A percentile compares a stretch with the other conserved stretches of the same genome.
phyloP scores from a whole-genome alignment of 1,140 invertebrate species.

The Delia radicum region DNA sequence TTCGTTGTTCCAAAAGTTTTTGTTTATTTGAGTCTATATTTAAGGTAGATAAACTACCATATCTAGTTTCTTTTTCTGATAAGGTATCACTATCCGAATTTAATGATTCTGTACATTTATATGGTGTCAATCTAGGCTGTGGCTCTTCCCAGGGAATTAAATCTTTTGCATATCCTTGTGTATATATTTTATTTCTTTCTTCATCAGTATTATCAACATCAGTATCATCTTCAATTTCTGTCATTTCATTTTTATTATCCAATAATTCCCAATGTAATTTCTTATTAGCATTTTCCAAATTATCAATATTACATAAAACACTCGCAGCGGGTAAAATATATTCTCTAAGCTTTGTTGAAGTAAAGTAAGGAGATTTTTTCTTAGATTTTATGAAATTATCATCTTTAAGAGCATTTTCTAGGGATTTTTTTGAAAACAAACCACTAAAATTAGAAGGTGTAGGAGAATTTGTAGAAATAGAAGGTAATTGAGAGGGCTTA shows the following conservation, averaged over 20 bases:
- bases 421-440: not conserved
- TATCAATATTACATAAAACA: constrained; percentile 3
- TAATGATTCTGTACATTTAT: not conserved
- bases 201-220: constrained; percentile 14
- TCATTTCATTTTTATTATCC: constrained; percentile 3
- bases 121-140: not conserved
- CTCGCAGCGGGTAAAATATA: not conserved
- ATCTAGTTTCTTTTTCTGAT: not conserved
- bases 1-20: too few relatives aligned
- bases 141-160: too few relatives aligned
- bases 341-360: not conserved
- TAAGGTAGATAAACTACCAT: too few relatives aligned
- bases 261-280: constrained; percentile 14
- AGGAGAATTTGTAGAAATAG: not conserved
- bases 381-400: not conserved
- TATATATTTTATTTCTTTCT: not conserved
- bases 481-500: not conserved
- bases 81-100: not conserved
- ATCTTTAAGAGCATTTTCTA: too few relatives aligned
- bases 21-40: too few relatives aligned
- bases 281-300: constrained; percentile 7
- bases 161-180: not conserved
- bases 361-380: not conserved
- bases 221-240: constrained; percentile 13
- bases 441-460: constrained; percentile 15